phyloP scores from a whole-genome alignment of 1,140 invertebrate genomes.

The Spodoptera frugiperda region DNA sequence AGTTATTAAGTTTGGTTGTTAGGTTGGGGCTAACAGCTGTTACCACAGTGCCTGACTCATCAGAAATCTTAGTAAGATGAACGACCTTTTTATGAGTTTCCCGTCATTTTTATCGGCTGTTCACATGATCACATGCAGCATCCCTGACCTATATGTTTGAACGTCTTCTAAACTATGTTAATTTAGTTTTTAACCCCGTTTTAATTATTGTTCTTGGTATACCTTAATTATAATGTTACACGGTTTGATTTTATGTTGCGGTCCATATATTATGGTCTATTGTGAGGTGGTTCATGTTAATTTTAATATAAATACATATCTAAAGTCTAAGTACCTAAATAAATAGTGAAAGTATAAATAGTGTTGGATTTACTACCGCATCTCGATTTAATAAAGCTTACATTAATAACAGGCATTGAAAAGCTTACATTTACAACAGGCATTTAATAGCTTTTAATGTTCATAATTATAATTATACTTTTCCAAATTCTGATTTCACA shows the following conservation, averaged over 20 bases:
- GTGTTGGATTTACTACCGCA: too few species aligned
- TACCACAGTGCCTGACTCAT: conserved; percentile 18
- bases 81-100: conserved; percentile 32
- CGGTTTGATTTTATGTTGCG: not conserved
- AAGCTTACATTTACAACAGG: too few species aligned
- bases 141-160: conserved; percentile 48
- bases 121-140: conserved; percentile 43
- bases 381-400: too few species aligned
- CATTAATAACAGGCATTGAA: too few species aligned
- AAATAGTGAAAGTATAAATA: too few species aligned
- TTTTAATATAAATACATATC: too few species aligned
- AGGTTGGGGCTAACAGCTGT: not conserved
- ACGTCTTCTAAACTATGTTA: conserved; percentile 34
- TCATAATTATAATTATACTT: too few species aligned
- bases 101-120: conserved; percentile 34
- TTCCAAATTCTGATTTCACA: too few species aligned
- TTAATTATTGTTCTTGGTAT: conserved; percentile 33
- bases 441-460: too few species aligned
- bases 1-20: conserved; percentile 16
- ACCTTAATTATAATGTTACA: conserved; percentile 12
- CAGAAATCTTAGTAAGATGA: not conserved
- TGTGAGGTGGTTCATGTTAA: not conserved
- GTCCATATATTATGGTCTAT: not conserved
- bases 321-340: too few species aligned
- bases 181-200: conserved; percentile 42